These are phyloP conservation scores for Rana temporaria DNA, from an alignment of 2,113 vertebrate genomes.

Conservation along the genomic window DNA sequence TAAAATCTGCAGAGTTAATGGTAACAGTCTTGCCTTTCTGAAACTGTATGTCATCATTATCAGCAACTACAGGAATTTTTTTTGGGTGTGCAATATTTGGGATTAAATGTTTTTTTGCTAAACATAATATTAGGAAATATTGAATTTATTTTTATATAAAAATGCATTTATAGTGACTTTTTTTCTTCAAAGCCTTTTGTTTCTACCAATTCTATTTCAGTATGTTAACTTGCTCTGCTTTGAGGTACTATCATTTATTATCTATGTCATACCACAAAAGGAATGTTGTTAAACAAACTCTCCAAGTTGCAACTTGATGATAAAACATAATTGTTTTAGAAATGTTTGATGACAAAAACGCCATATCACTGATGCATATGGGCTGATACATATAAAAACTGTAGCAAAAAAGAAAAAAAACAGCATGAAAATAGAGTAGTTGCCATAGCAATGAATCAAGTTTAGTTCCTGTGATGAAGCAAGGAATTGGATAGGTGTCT, in stretches of 20 bases:
- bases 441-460: too few relatives aligned
- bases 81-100: not conserved
- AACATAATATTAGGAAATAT: not conserved
- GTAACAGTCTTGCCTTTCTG: too few relatives aligned
- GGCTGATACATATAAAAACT: too few relatives aligned
- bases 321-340: constrained; percentile 25
- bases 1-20: too few relatives aligned
- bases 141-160: constrained; percentile 11
- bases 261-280: constrained; percentile 11
- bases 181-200: not conserved
- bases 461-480: too few relatives aligned
- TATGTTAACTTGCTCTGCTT: constrained; percentile 1
- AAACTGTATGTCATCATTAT: too few relatives aligned
- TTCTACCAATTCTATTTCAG: not conserved
- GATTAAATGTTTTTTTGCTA: not conserved
- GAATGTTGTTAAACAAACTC: constrained; percentile 12
- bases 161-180: not conserved
- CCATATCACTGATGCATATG: too few relatives aligned
- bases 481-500: too few relatives aligned
- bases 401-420: too few relatives aligned
- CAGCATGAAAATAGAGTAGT: too few relatives aligned
- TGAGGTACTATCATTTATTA: constrained; percentile 24
- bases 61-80: not conserved
- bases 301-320: constrained; percentile 1
- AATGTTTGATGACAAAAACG: not conserved